Evolutionary conservation across 2,113 vertebrate genomes (phyloP).

Genomic region (Odocoileus hemionus): DNA sequence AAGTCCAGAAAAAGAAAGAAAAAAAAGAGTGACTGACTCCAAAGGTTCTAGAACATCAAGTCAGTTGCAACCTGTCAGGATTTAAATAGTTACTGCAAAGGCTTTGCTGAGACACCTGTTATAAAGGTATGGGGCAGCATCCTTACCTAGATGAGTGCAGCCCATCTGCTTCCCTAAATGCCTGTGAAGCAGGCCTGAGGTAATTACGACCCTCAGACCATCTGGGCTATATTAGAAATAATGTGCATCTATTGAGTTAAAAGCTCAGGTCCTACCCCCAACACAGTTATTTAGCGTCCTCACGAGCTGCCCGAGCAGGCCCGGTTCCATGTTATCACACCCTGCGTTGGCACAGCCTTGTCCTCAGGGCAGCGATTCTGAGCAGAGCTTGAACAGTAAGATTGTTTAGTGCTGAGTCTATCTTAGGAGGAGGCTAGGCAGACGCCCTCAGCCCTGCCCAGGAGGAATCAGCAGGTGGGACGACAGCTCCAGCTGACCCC

Average conservation of each 20-base stretch:
- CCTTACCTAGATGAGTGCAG: neutral
- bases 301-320: slow-evolving; percentile 76
- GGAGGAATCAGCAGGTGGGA: neutral
- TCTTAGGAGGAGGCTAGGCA: slow-evolving; percentile 34
- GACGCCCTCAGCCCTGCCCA: neutral
- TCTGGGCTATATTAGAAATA: slow-evolving; percentile 56
- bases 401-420: slow-evolving; percentile 65
- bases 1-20: neutral
- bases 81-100: neutral
- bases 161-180: slow-evolving; percentile 51
- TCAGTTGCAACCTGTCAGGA: neutral
- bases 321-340: slow-evolving; percentile 33
- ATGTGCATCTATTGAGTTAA: slow-evolving; percentile 67
- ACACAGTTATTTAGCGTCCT: slow-evolving; percentile 61
- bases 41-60: neutral
- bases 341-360: slow-evolving; percentile 29
- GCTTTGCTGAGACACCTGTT: neutral
- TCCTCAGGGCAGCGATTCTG: slow-evolving; percentile 74
- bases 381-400: slow-evolving; percentile 51
- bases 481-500: neutral
- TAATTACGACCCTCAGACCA: slow-evolving; percentile 68
- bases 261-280: slow-evolving; percentile 56
- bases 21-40: neutral
- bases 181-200: slow-evolving; percentile 57
- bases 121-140: neutral